Conservation (phyloP, 1,140 invertebrate species). For the Schlechtendalia chinensis region DNA sequence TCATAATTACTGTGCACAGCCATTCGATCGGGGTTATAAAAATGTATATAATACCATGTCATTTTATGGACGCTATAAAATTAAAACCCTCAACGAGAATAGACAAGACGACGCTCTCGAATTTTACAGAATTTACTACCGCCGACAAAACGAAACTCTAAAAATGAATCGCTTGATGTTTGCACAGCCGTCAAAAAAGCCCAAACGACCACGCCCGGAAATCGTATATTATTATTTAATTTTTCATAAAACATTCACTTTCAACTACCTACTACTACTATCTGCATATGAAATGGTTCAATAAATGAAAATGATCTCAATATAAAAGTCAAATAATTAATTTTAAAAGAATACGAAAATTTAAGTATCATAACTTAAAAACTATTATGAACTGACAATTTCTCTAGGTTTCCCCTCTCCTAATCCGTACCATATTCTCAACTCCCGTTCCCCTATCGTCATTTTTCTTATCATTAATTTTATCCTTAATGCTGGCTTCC, state of each 20-base stretch:
- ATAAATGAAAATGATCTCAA: neutral
- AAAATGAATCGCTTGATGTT: neutral
- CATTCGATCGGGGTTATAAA: constrained; percentile 29
- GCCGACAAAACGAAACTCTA: neutral
- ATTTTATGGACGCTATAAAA: constrained; percentile 33
- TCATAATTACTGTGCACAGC: constrained; percentile 31
- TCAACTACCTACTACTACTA: neutral
- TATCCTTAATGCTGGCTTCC: too few relatives aligned
- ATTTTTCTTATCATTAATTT: too few relatives aligned
- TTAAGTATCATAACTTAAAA: too few relatives aligned
- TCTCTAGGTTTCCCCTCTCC: too few relatives aligned
- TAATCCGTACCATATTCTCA: too few relatives aligned
- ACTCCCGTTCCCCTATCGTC: too few relatives aligned
- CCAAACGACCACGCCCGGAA: neutral
- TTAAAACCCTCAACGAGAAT: constrained; percentile 6
- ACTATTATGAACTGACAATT: too few relatives aligned
- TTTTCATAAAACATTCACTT: neutral
- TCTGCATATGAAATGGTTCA: neutral
- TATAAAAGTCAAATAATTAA: neutral
- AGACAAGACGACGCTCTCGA: neutral
- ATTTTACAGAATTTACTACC: constrained; percentile 8
- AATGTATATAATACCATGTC: constrained; percentile 31
- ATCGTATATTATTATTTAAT: neutral
- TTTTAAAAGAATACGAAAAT: too few relatives aligned
- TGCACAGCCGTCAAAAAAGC: constrained; percentile 6